These are phyloP conservation scores for Heliconius hermathena DNA, from an alignment of 1,140 invertebrate species.

Conservation along the genomic window DNA sequence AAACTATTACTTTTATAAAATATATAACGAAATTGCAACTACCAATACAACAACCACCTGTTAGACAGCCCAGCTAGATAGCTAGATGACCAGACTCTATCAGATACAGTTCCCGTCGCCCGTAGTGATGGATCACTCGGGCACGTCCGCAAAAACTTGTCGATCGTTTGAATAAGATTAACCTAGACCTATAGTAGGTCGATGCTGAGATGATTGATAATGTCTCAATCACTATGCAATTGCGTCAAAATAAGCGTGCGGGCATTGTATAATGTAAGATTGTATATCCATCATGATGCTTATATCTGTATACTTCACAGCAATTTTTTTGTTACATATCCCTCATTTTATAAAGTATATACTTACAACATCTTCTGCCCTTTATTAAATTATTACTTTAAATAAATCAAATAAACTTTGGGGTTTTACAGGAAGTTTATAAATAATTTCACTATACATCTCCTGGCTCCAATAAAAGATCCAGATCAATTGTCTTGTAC, in stretches of 20 bases:
- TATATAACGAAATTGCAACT: background rate
- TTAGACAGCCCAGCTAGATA: background rate
- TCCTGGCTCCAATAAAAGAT: too few relatives aligned
- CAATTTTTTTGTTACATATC: background rate
- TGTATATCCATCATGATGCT: background rate
- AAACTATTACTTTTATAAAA: too few relatives aligned
- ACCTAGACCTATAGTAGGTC: constrained; percentile 40
- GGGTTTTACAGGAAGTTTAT: too few relatives aligned
- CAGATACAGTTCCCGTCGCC: constrained; percentile 38
- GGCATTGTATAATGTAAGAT: background rate
- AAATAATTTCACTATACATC: too few relatives aligned
- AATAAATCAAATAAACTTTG: too few relatives aligned
- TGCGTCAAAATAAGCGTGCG: constrained; percentile 14
- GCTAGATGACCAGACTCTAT: constrained; percentile 15
- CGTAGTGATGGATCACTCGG: constrained; percentile 42
- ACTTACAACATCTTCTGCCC: too few relatives aligned
- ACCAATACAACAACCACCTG: constrained; percentile 23
- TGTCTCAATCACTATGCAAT: constrained; percentile 16
- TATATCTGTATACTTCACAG: background rate
- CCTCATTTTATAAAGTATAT: too few relatives aligned
- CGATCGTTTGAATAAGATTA: constrained; percentile 42
- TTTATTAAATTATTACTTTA: too few relatives aligned
- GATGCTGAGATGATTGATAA: constrained; percentile 36
- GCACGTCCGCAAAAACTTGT: constrained; percentile 36
- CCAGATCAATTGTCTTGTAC: too few relatives aligned